Evolutionary conservation across 2,113 vertebrate species (phyloP), one percentile per base, ranked within the genome.

Genomic region (Chloebia gouldiae): DNA sequence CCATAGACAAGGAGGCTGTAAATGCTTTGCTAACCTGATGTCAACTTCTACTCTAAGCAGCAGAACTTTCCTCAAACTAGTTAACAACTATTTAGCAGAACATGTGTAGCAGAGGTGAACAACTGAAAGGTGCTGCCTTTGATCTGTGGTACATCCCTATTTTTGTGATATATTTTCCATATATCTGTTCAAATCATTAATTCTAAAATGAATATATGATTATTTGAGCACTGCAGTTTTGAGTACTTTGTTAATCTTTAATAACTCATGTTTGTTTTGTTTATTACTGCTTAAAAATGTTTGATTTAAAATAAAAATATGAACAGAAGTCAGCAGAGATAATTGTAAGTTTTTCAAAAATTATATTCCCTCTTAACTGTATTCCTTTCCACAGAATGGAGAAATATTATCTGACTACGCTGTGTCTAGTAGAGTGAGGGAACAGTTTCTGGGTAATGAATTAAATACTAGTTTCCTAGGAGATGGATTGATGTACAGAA

Each of bases 381-480:
- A 25, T 39, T 80, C 27, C 21, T 83, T 17, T 61, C 56, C 17
- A n/a, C 4, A 27, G 42, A 42, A 21, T 18, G 12, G 60, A 63
- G 76, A 81, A 77, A 63, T 47, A 71, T 50, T 30, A 77, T 78
- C 47, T 65, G 63, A 30, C 59, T 49, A 79, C 8, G 2, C 33
- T 51, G 54, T 37, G 18, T 75, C 16, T 71, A 40, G 35, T 19
- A 61, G 73, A 86, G 20, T 8, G 50, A 88, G 15, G 44, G 61
- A 91, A 76, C 24, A n/a, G 12, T 50, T 87, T 95, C 63, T 42
- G 44, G 33, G 27, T 82, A 64, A 90, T 78, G 40, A 93, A 89
- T 81, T 53, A 87, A 91, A 84, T 69, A 20, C 17, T 13, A 24
- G 73, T 96, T 95, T 86, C 77, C 77, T 87, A 84, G 84, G 77